Conservation (phyloP, 2,888 invertebrate genomes). For the Synanthedon myopaeformis region DNA sequence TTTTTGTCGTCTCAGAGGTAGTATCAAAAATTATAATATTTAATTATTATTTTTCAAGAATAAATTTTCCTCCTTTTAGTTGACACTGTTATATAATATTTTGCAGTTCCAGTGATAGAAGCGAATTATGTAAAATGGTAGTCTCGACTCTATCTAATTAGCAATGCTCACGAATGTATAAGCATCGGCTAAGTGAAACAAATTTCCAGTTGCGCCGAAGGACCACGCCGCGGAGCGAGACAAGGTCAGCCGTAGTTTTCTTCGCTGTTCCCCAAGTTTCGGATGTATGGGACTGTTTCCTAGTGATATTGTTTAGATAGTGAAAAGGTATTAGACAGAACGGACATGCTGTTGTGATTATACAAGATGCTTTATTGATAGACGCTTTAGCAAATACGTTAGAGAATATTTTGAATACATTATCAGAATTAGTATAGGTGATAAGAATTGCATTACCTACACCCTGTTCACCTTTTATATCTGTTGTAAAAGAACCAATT, state of each 20-base stretch:
- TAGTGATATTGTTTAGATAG: conserved; percentile 65
- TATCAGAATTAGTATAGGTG: conserved; percentile 43
- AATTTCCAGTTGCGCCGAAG: conserved; percentile 40
- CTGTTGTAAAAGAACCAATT: conserved; percentile 41
- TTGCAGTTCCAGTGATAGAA: too few relatives aligned
- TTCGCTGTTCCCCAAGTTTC: conserved; percentile 66
- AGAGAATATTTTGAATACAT: conserved; percentile 59
- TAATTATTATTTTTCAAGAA: too few relatives aligned
- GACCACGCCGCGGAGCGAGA: conserved; percentile 51
- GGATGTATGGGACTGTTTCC: conserved; percentile 64
- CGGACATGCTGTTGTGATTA: conserved; percentile 63
- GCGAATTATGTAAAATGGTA: too few relatives aligned
- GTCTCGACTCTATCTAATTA: too few relatives aligned
- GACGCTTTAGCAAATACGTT: conserved; percentile 63
- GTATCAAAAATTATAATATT: too few relatives aligned
- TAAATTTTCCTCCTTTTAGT: too few relatives aligned
- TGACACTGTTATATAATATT: too few relatives aligned
- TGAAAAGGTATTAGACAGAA: conserved; percentile 48
- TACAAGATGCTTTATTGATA: conserved; percentile 65
- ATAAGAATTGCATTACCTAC: conserved; percentile 19
- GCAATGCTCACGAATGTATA: not conserved
- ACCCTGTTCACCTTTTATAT: conserved; percentile 43
- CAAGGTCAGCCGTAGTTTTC: conserved; percentile 62
- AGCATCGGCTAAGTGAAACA: conserved; percentile 27
- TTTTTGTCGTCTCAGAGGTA: too few relatives aligned